phyloP scores from a whole-genome alignment of 2,797 vertebrate genomes.

The Sphenodon punctatus region DNA sequence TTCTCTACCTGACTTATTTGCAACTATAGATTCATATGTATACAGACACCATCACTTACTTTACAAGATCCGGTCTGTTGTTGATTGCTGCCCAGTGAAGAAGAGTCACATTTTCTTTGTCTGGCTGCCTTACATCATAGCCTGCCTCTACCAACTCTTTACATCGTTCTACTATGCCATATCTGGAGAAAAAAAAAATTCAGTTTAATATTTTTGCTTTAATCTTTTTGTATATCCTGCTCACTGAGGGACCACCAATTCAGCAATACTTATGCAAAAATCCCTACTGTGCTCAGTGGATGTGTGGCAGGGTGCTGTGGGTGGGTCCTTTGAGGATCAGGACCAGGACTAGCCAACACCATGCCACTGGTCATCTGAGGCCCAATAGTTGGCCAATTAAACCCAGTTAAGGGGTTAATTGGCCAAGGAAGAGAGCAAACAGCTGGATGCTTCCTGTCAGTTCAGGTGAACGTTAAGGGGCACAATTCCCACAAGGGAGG shows the following conservation, averaged over 20 bases:
- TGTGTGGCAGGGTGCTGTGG: not conserved
- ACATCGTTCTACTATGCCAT: slow-evolving; percentile 90
- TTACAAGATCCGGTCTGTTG: slow-evolving; percentile 91
- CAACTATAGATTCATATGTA: not conserved
- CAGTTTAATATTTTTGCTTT: rapidly evolving
- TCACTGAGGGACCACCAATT: not conserved
- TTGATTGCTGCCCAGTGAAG: slow-evolving; percentile 99
- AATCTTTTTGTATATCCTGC: no score
- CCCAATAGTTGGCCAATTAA: no score
- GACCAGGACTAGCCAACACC: not conserved
- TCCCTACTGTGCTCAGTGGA: rapidly evolving
- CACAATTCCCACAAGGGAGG: no score
- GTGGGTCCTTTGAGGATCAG: not conserved
- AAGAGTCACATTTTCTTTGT: slow-evolving; percentile 94
- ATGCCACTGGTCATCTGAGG: no score
- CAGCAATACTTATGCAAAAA: not conserved
- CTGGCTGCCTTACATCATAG: slow-evolving; percentile 90
- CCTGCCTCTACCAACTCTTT: slow-evolving; percentile 94
- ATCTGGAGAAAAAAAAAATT: slow-evolving; percentile 75
- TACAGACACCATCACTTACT: slow-evolving; percentile 77
- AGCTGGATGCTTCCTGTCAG: no score
- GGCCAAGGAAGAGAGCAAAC: no score
- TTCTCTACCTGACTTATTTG: not conserved
- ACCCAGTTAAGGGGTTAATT: no score
- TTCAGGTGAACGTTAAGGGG: no score